These are phyloP conservation scores for Sinocyclocheilus maitianheensis DNA, from an alignment of 2,113 vertebrate genomes.

Conservation along the genomic window DNA sequence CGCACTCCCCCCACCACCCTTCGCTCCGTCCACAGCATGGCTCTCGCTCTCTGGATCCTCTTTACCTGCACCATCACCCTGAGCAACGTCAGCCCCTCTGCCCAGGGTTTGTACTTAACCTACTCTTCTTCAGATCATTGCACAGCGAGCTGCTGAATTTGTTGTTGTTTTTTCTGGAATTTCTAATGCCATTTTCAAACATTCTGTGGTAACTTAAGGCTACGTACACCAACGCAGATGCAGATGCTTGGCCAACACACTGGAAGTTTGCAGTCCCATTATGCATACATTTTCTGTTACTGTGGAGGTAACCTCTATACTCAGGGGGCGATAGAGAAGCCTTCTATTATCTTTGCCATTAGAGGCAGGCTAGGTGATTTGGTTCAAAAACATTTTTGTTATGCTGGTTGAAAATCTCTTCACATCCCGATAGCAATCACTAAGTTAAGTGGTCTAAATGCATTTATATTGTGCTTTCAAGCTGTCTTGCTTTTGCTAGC, in stretches of 20 bases:
- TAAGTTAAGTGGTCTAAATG: too few species aligned
- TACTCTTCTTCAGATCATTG: neutral
- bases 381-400: too few species aligned
- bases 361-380: too few species aligned
- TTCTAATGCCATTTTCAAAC: neutral
- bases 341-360: too few species aligned
- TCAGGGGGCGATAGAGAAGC: neutral
- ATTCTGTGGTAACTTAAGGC: neutral
- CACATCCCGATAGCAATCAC: too few species aligned
- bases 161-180: neutral
- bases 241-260: constrained; percentile 26
- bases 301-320: constrained; percentile 32
- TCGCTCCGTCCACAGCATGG: constrained; percentile 68
- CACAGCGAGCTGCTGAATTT: neutral
- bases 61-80: constrained; percentile 68
- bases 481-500: too few species aligned
- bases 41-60: constrained; percentile 71
- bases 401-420: too few species aligned
- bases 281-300: constrained; percentile 51
- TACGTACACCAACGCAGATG: neutral
- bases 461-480: too few species aligned
- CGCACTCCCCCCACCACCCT: constrained; percentile 47
- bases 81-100: constrained; percentile 70
- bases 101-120: constrained; percentile 67
- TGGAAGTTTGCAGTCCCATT: constrained; percentile 58